Evolutionary conservation across 2,113 vertebrate species (phyloP), one percentile per base, ranked within the genome.

Genomic region (Carlito syrichta): DNA sequence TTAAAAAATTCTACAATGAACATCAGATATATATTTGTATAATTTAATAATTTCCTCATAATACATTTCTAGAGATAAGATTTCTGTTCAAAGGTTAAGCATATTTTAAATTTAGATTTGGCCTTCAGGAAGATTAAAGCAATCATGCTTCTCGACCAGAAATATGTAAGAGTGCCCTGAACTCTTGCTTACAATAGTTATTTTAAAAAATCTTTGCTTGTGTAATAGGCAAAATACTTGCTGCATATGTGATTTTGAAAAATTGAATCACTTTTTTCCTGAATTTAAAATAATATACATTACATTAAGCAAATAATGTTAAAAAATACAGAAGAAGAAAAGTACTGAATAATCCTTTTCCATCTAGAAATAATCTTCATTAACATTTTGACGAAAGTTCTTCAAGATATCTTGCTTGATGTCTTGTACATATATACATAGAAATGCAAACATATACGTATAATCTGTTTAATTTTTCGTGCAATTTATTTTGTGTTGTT

Each of bases 101-200:
- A 76, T 86, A 79, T 73, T 89, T 79, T 86, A 81, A 58, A 81
- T 86, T 62, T 56, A 66, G 86, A 68, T 96, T 82, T 82, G 8
- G n/a, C 86, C 52, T 91, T 27, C 22, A 43, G 40, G 77, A 88
- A 52, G 77, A 92, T 54, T 3, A 92, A 94, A 88, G 60, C 38
- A 56, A n/a, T 89, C 27, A 25, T 77, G 12, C 48, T 92, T 95
- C 54, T 60, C n/a, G n/a, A 62, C 71, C 69, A 63, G 76, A 88
- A 92, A 63, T 56, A 62, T 54, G 38, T 7, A 5, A 92, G 71
- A 77, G 92, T 89, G 38, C 35, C 35, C 25, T 77, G 50, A 84
- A 78, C 38, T 92, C 38, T 89, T 92, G 32, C 54, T 79, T 30
- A 60, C n/a, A 45, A 8, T n/a, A 73, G 19, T 92, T 71, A 43